phyloP scores from a whole-genome alignment of 2,797 vertebrate species.

The Acridotheres tristis region DNA sequence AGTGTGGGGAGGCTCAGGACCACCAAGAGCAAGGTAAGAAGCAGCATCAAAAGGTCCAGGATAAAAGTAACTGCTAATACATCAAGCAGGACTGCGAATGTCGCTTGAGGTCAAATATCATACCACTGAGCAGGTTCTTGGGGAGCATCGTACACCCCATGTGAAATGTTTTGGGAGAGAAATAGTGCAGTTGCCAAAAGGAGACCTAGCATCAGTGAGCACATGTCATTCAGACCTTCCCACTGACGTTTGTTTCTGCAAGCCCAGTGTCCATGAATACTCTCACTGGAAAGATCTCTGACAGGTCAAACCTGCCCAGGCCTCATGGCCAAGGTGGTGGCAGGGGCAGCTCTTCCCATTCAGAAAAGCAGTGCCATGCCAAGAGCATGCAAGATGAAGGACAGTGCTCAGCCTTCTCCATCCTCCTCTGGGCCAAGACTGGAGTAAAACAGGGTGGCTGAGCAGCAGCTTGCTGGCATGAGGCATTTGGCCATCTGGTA shows the following conservation, averaged over 20 bases:
- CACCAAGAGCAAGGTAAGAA: fast-evolving
- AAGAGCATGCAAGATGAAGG: neutral
- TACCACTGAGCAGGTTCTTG: neutral
- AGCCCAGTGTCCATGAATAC: fast-evolving
- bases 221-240: neutral
- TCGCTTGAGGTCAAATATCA: neutral
- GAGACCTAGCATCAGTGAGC: neutral
- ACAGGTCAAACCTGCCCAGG: neutral
- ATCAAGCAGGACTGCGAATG: neutral
- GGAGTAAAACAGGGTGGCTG: fast-evolving
- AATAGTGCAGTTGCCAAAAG: fast-evolving
- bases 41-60: neutral
- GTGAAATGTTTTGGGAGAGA: neutral
- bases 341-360: neutral
- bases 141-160: neutral
- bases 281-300: neutral
- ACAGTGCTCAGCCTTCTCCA: neutral
- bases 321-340: neutral
- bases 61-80: neutral
- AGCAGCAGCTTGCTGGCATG: neutral
- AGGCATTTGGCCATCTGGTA: neutral
- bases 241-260: fast-evolving
- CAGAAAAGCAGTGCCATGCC: neutral
- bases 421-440: neutral
- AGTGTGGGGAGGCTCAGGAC: neutral